These are phyloP conservation scores for Parauchenoglanis ngamensis DNA, from an alignment of 2,797 vertebrate genomes.

Conservation along the genomic window DNA sequence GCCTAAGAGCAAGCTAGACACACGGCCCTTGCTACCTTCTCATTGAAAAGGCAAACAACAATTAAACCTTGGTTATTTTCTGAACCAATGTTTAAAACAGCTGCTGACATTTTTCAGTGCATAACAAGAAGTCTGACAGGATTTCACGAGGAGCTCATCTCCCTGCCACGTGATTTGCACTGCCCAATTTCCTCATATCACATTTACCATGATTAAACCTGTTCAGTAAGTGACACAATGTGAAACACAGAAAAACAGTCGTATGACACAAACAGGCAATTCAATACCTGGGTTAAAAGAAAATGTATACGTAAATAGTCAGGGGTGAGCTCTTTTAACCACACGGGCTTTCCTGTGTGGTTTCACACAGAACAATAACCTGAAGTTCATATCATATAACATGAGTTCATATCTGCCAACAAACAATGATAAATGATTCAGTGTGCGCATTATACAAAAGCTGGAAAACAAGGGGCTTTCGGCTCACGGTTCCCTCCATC, in stretches of 20 bases:
- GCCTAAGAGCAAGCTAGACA: not conserved
- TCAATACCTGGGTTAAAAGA: not conserved
- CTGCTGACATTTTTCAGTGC: not conserved
- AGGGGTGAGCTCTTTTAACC: not conserved
- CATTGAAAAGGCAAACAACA: not conserved
- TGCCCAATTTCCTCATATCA: not conserved
- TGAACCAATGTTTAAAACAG: not conserved
- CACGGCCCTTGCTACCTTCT: not conserved
- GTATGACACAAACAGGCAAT: not conserved
- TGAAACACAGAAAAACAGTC: not conserved
- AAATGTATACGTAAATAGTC: not conserved
- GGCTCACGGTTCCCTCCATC: not conserved
- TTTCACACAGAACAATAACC: not conserved
- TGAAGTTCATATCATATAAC: too few species aligned
- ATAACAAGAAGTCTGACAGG: not conserved
- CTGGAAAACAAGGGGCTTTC: constrained; percentile 1
- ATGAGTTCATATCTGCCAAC: not conserved
- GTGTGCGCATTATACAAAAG: not conserved
- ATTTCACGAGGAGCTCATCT: constrained; percentile 8
- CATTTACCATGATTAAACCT: not conserved
- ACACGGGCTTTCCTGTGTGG: not conserved
- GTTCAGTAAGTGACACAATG: not conserved
- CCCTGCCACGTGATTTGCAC: not conserved
- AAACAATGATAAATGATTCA: not conserved
- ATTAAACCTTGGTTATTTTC: not conserved